Evolutionary conservation across 2,888 invertebrate species (phyloP).

Genomic region (Lacanobia wlatinum): DNA sequence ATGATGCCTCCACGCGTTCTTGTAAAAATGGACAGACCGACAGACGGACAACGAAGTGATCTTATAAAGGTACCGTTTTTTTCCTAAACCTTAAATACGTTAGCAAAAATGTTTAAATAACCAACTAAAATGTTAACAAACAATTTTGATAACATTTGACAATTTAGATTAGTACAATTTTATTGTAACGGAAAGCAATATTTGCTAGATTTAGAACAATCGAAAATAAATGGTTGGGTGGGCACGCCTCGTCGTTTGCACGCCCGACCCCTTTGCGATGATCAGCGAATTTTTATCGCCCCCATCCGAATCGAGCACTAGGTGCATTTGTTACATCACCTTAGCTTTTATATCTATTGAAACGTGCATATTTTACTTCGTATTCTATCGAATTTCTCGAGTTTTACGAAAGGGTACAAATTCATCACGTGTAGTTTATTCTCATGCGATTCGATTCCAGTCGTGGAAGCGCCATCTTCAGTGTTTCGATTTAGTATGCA

Average conservation of each 20-base stretch:
- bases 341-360: constrained; percentile 51
- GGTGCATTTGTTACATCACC: constrained; percentile 65
- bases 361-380: constrained; percentile 43
- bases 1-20: too few relatives aligned
- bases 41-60: too few relatives aligned
- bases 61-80: too few relatives aligned
- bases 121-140: constrained; percentile 3
- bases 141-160: constrained; percentile 19
- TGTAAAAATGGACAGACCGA: too few relatives aligned
- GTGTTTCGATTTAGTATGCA: constrained; percentile 74
- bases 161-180: constrained; percentile 30
- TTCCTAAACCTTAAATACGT: too few relatives aligned
- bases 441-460: constrained; percentile 20
- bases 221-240: constrained; percentile 74
- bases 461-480: constrained; percentile 41
- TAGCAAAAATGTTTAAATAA: not conserved
- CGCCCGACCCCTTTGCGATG: constrained; percentile 68
- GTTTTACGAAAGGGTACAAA: constrained; percentile 24
- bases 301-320: constrained; percentile 69
- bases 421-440: constrained; percentile 31
- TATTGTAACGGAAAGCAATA: constrained; percentile 54
- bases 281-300: constrained; percentile 80
- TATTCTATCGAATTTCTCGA: constrained; percentile 30
- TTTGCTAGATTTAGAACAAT: constrained; percentile 68
- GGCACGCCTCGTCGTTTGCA: constrained; percentile 75